Base-by-base conservation (phyloP, 2,888 invertebrate genomes). In the Spilarctia lutea region DNA sequence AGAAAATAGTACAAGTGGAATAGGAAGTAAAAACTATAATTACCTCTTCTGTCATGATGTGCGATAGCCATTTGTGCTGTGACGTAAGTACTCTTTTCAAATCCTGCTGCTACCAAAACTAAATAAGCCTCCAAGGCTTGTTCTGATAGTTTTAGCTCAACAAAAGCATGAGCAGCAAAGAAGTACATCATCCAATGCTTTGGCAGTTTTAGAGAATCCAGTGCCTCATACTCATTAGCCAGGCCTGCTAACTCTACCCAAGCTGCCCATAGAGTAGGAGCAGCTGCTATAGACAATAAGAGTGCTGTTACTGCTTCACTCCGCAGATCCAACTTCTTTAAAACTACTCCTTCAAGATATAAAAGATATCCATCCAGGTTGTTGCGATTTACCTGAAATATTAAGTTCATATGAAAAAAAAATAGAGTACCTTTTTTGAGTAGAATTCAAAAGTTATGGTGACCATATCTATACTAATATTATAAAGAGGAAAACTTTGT, bases 151-250 rank as follows among this genome's bases (percentile, higher is more conserved):
- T 99, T 98, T 71, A 99, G 96, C 90, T 99, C 99, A 73, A 99
- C 96, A 94, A 98, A 98, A 24, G 98, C 97, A 91, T 99, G 98
- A 0, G 98, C 99, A 77, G 98, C 96, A 92, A 99, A 99, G 89
- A 99, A 98, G 83, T 98, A 97, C 91, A 98, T 98, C 96, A 99
- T 98, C 99, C 99, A 99, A 92, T 99, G 99, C 82, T 97, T 97
- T 0, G 99, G 99, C 65, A 98, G 91, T 75, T 96, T 96, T 8
- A 97, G 89, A 6, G 96, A 95, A 76, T 97, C 96, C 33, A 98
- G 89, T 71, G 97, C 98, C 86, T 98, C 98, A 91, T 97, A 97
- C 86, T 98, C 98, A 79, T 97, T 97, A 73, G 99, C 97, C 2
- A 99, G 94, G 16, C 98, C 97, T 0, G 99, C 98, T 24, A 99